Conservation (phyloP, 2,888 invertebrate genomes). For the Scaptodrosophila latifasciaeformis region DNA sequence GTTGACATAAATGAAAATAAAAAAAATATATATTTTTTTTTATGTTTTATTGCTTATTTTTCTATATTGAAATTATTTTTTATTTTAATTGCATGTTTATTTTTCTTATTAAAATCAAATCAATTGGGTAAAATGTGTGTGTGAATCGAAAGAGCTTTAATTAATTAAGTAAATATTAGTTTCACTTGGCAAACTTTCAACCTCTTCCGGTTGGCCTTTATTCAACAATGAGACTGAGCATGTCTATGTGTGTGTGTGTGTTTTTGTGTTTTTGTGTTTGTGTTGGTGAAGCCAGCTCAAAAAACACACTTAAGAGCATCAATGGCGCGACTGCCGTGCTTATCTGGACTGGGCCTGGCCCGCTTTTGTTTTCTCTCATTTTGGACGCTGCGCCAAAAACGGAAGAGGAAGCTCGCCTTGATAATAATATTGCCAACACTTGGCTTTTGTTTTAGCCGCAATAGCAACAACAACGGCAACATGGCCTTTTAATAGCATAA, state of each 20-base stretch:
- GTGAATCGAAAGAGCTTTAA: no score
- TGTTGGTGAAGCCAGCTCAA: constrained; percentile 57
- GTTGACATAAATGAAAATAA: constrained; percentile 35
- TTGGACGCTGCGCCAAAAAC: no score
- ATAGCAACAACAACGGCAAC: constrained; percentile 41
- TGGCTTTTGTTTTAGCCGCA: constrained; percentile 55
- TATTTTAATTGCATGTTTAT: no score
- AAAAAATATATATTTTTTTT: no score
- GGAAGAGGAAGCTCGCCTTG: constrained; percentile 57
- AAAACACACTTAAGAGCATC: constrained; percentile 64
- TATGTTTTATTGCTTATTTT: no score
- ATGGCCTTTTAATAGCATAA: constrained; percentile 67
- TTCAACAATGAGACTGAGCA: no score
- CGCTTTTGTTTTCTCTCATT: constrained; percentile 34
- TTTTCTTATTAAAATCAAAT: no score
- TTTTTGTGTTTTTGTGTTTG: background rate
- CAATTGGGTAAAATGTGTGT: no score
- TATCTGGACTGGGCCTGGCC: constrained; percentile 46
- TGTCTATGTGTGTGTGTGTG: constrained; percentile 1
- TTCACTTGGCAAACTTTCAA: no score
- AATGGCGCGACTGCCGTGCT: constrained; percentile 52
- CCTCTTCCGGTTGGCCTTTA: no score
- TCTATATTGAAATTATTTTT: no score
- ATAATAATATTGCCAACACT: constrained; percentile 60
- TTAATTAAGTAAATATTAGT: no score